phyloP scores from a whole-genome alignment of 2,888 invertebrate genomes.

The Desoria tigrina region DNA sequence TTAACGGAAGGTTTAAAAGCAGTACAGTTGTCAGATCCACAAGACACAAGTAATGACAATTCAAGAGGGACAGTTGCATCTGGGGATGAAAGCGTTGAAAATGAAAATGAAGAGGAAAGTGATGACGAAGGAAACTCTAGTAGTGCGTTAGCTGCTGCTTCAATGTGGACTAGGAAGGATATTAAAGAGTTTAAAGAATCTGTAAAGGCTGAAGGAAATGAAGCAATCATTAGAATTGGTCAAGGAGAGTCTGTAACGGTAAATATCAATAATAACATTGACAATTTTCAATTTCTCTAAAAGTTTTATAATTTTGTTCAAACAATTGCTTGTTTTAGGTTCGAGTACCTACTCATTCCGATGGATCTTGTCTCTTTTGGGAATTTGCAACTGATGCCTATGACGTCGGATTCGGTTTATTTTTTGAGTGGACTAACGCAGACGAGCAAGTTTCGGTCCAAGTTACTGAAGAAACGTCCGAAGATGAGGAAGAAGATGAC shows the following conservation, averaged over 20 bases:
- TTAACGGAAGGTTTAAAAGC: slow-evolving; percentile 14
- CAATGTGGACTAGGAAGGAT: slow-evolving; percentile 95
- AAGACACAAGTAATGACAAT: neutral
- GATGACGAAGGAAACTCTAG: slow-evolving; percentile 40
- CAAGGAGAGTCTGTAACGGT: slow-evolving; percentile 97
- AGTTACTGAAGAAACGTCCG: slow-evolving; percentile 79
- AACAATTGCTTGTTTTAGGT: slow-evolving; percentile 59
- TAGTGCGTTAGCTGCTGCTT: slow-evolving; percentile 61
- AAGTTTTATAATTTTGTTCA: neutral
- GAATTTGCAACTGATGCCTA: slow-evolving; percentile 98
- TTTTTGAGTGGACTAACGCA: slow-evolving; percentile 95
- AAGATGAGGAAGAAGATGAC: slow-evolving; percentile 75
- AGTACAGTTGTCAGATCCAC: neutral
- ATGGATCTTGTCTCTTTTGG: slow-evolving; percentile 94
- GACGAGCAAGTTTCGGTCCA: slow-evolving; percentile 88
- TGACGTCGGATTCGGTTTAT: slow-evolving; percentile 96
- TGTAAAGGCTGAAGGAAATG: slow-evolving; percentile 75
- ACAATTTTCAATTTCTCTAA: neutral
- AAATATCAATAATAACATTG: slow-evolving; percentile 51
- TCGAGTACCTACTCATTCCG: slow-evolving; percentile 92
- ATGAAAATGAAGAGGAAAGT: slow-evolving; percentile 53
- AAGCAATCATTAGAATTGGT: slow-evolving; percentile 87
- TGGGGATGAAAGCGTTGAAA: slow-evolving; percentile 42
- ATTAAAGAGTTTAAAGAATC: slow-evolving; percentile 85
- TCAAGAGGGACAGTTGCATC: neutral